A percentile compares a stretch with the other conserved stretches of the same genome.
Evolutionary conservation across 2,888 invertebrate genomes (phyloP).

Genomic region (Drosophila birchii): DNA sequence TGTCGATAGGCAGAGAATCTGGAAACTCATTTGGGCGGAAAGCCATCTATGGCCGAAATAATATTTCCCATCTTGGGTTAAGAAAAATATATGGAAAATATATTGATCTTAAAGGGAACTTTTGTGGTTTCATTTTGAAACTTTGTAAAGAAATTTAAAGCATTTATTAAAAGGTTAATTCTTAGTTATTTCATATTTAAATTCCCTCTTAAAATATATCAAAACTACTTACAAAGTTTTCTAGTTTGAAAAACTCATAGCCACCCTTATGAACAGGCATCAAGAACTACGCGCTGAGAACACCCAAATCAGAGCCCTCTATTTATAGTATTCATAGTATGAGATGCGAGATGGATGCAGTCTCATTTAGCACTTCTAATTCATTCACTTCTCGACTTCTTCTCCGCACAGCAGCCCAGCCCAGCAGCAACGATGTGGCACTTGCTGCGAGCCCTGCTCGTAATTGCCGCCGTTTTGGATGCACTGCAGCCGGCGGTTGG

Average conservation of each 20-base stretch:
- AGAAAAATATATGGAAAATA: neutral
- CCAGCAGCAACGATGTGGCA: slow-evolving; percentile 63
- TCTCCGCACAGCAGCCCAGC: slow-evolving; percentile 35
- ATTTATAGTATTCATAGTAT: slow-evolving; percentile 25
- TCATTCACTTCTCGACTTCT: slow-evolving; percentile 54
- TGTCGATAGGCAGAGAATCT: slow-evolving; percentile 6
- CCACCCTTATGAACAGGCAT: slow-evolving; percentile 31
- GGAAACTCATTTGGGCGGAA: slow-evolving; percentile 3
- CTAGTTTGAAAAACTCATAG: too few species aligned
- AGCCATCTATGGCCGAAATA: neutral
- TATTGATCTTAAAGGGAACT: neutral
- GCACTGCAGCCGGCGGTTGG: slow-evolving; percentile 47
- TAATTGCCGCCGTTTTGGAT: slow-evolving; percentile 47
- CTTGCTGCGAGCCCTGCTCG: slow-evolving; percentile 61
- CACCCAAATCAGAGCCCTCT: slow-evolving; percentile 33
- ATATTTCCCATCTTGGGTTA: neutral
- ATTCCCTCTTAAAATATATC: too few species aligned
- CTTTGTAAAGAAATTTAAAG: neutral
- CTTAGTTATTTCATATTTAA: too few species aligned
- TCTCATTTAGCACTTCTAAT: slow-evolving; percentile 17
- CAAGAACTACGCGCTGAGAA: neutral
- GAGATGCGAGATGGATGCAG: slow-evolving; percentile 10
- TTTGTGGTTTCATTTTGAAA: neutral
- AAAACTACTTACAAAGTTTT: too few species aligned
- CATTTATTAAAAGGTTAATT: neutral